These are phyloP conservation scores for Agapornis roseicollis DNA, from an alignment of 2,113 vertebrate species.

Conservation along the genomic window DNA sequence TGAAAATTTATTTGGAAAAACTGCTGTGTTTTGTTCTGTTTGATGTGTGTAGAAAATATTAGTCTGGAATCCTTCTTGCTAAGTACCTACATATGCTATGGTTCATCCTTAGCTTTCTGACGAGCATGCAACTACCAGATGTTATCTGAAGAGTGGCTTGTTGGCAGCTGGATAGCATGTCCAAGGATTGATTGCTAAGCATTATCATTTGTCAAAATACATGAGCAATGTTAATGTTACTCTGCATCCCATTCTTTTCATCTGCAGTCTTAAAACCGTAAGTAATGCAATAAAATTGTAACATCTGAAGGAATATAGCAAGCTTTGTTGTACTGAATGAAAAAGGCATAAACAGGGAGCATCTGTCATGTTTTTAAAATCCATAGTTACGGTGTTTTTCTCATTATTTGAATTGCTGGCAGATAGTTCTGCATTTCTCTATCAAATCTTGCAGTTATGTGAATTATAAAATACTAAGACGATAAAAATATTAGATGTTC, in stretches of 20 bases:
- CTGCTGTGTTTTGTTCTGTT: background rate
- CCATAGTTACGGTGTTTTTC: background rate
- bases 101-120: background rate
- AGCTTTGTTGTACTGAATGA: background rate
- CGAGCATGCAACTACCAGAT: background rate
- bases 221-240: background rate
- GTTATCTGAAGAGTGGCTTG: background rate
- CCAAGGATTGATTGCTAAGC: conserved; percentile 10
- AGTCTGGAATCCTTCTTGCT: background rate
- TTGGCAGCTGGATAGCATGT: background rate
- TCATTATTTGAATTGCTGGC: conserved; percentile 23
- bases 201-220: background rate
- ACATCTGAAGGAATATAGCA: conserved; percentile 26
- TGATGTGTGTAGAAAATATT: background rate
- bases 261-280: background rate
- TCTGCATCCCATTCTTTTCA: background rate
- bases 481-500: background rate
- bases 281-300: background rate
- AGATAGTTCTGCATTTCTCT: background rate
- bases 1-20: background rate
- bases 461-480: background rate
- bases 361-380: conserved; percentile 27
- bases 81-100: background rate
- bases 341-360: background rate
- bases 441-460: background rate